Evolutionary conservation across 2,797 vertebrate species (phyloP), one percentile per base, ranked within the genome.

Genomic region (Fratercula arctica): DNA sequence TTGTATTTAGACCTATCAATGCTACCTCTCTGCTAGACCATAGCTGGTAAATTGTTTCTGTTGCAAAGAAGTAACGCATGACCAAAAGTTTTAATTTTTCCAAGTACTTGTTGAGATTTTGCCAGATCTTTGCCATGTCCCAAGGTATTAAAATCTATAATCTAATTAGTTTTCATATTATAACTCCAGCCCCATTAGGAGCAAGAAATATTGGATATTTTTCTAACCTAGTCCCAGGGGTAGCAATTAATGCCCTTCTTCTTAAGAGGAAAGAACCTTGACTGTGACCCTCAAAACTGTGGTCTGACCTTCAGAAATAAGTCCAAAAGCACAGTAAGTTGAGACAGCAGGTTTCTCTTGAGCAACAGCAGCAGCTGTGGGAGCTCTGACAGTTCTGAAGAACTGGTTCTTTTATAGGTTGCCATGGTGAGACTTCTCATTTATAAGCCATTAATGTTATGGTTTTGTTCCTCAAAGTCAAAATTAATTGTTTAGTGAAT

Each of bases 351-450:
- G 79, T 85, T 96, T 95, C 85, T 93, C 89, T 39, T 37, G 67
- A 92, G 90, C 64, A 92, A 35, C 20, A 67, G 53, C 45, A 85
- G 63, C 69, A 91, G 77, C 94, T 85, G 37, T 83, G 41, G 68
- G 79, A 89, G 63, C 19, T 86, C 87, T 89, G 93, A 77, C 50
- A 75, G 73, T 72, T 78, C 82, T 80, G 88, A 91, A 94, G 74
- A 94, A 80, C 63, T 31, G 24, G 56, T 80, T 92, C 29, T 50
- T 86, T 94, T 63, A 48, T 69, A 81, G 39, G 95, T 97, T 97
- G 75, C 94, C 77, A 93, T 97, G 91, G 96, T 89, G 89, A 97
- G 70, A 26, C 35, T 95, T 94, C 88, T 94, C 72, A 91, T 93
- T 95, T 93, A 79, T 73, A 90, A 90, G 59, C 46, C 25, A 46